Conservation (phyloP, 2,888 invertebrate genomes). For the Apodemia mormo region DNA sequence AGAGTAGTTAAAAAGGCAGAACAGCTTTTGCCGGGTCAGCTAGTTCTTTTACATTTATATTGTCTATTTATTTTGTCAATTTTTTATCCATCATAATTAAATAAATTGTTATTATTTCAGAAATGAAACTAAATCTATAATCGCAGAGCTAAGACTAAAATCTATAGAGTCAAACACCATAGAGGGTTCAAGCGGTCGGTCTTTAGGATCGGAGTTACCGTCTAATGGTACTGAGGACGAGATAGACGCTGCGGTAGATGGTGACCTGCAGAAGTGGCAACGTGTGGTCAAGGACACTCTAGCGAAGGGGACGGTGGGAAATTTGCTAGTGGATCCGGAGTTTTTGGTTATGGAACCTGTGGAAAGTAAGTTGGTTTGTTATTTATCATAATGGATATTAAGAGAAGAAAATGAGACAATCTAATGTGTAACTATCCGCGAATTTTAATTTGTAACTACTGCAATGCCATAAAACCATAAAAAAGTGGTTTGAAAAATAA, state of each 20-base stretch:
- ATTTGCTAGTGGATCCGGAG: conserved; percentile 90
- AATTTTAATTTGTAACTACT: too few relatives aligned
- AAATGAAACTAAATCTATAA: conserved; percentile 84
- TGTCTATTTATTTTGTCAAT: background rate
- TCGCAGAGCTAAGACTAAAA: conserved; percentile 88
- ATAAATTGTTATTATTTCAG: conserved; percentile 47
- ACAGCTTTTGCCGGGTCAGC: too few relatives aligned
- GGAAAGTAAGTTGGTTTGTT: conserved; percentile 79
- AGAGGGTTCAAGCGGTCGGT: conserved; percentile 74
- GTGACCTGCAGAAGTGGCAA: conserved; percentile 61
- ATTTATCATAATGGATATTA: too few relatives aligned
- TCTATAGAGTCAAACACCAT: conserved; percentile 87
- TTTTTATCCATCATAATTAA: background rate
- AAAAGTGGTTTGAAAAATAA: too few relatives aligned
- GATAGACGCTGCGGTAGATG: conserved; percentile 24
- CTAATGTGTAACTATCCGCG: too few relatives aligned
- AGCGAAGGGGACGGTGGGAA: conserved; percentile 87
- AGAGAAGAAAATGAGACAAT: too few relatives aligned
- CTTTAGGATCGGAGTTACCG: conserved; percentile 42
- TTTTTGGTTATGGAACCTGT: conserved; percentile 88
- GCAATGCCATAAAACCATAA: too few relatives aligned
- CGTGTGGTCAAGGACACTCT: conserved; percentile 86
- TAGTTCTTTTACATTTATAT: too few relatives aligned
- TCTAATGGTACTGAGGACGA: conserved; percentile 43
- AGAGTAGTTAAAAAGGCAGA: too few relatives aligned